phyloP scores from a whole-genome alignment of 2,888 invertebrate species.

The Podabrus alpinus region DNA sequence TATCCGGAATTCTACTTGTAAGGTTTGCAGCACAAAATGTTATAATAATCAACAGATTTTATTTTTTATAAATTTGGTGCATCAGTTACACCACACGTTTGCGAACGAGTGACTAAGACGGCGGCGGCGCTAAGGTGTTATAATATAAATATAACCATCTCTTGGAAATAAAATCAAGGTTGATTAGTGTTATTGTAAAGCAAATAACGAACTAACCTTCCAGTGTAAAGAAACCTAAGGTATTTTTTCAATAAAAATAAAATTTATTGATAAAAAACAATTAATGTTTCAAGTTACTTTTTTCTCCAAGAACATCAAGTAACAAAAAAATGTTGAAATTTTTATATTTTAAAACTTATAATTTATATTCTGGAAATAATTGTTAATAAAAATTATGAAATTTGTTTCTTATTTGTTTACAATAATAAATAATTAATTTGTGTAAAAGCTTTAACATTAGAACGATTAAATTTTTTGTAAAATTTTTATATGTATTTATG shows the following conservation, averaged over 20 bases:
- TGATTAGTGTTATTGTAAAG: background rate
- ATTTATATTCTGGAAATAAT: background rate
- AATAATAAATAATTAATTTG: background rate
- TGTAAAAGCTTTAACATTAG: constrained; percentile 10
- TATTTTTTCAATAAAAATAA: background rate
- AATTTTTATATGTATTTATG: constrained; percentile 8
- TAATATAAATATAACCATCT: background rate
- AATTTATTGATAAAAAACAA: background rate
- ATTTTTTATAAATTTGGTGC: background rate
- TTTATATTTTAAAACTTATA: background rate
- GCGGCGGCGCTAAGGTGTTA: too few relatives aligned
- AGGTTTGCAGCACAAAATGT: background rate
- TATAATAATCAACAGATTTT: background rate
- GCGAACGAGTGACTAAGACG: too few relatives aligned
- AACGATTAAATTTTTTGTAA: constrained; percentile 18
- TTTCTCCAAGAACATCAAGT: too few relatives aligned
- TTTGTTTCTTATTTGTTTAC: background rate
- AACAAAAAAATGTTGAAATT: background rate
- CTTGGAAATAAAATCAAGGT: background rate
- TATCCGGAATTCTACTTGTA: background rate
- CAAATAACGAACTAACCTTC: background rate
- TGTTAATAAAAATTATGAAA: background rate
- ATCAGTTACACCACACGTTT: too few relatives aligned
- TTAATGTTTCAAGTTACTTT: too few relatives aligned
- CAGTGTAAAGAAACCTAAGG: background rate